Percentiles rank a stretch among this genome's conserved stretches.
phyloP scores from a whole-genome alignment of 2,797 vertebrate species.

The Thripadectes ignobilis region DNA sequence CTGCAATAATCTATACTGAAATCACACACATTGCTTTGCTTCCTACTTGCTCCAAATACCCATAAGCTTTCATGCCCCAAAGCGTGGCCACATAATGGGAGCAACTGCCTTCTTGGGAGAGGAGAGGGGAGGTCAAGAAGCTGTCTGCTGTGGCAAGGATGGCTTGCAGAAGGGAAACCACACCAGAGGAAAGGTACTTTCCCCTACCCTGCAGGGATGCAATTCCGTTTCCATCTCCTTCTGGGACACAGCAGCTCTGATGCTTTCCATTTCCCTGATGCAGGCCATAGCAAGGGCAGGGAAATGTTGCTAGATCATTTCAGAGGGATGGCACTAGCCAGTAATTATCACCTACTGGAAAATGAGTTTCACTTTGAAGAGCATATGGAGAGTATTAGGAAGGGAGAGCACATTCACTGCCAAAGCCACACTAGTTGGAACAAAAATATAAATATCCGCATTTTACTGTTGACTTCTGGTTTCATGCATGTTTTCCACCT shows the following conservation, averaged over 20 bases:
- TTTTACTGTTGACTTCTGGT: background rate
- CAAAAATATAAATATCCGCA: background rate
- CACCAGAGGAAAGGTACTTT: background rate
- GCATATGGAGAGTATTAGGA: background rate
- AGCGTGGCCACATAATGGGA: background rate
- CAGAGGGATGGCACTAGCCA: background rate
- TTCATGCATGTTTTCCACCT: background rate
- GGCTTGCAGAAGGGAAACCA: background rate
- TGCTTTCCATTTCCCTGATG: background rate
- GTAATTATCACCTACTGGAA: background rate
- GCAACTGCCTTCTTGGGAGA: background rate
- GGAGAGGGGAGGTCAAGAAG: background rate
- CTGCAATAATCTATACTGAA: background rate
- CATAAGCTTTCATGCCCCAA: background rate
- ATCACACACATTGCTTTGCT: background rate
- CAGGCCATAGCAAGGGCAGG: accelerated
- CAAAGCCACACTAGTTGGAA: background rate
- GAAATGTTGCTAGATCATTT: background rate
- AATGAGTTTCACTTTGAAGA: background rate
- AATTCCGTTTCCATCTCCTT: background rate
- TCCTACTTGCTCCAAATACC: background rate
- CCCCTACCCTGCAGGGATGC: background rate
- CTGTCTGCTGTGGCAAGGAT: background rate
- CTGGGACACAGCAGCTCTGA: accelerated
- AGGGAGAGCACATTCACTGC: background rate